Evolutionary conservation across 2,888 invertebrate species (phyloP).

Genomic region (Uloborus plumipes): DNA sequence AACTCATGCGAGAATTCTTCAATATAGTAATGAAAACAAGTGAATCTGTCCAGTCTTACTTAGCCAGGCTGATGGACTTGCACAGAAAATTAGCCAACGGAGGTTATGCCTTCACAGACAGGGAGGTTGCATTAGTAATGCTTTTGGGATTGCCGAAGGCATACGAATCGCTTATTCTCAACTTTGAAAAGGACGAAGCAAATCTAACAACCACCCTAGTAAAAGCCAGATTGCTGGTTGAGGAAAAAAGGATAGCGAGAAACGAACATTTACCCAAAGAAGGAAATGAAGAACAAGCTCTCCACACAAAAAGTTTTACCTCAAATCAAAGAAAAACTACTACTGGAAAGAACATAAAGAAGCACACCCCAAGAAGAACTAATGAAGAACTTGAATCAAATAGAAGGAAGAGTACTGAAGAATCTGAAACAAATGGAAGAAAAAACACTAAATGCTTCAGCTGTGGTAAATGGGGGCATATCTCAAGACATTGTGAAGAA

Average conservation of each 20-base stretch:
- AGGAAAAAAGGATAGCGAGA: not conserved
- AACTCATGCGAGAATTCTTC: conserved; percentile 24
- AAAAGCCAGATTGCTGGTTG: conserved; percentile 8
- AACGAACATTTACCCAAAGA: not conserved
- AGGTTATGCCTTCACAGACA: conserved; percentile 11
- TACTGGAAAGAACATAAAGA: not conserved
- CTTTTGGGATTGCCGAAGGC: conserved; percentile 8
- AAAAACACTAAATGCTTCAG: conserved; percentile 15
- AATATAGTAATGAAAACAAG: conserved; percentile 13
- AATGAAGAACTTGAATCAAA: too few species aligned
- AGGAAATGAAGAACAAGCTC: not conserved
- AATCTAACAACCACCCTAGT: not conserved
- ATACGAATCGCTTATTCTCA: conserved; percentile 13
- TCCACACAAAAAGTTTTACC: not conserved
- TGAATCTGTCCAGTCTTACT: conserved; percentile 8
- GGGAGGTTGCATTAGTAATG: conserved; percentile 19
- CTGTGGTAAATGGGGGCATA: conserved; percentile 24
- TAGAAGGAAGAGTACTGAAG: too few species aligned
- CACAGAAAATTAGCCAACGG: not conserved
- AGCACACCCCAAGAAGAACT: not conserved
- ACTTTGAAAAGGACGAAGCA: conserved; percentile 6
- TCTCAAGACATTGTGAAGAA: conserved; percentile 22
- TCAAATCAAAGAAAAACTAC: not conserved
- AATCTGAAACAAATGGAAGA: not conserved
- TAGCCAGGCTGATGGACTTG: conserved; percentile 11